phyloP scores from a whole-genome alignment of 2,113 vertebrate genomes.

The Boleophthalmus pectinirostris region DNA sequence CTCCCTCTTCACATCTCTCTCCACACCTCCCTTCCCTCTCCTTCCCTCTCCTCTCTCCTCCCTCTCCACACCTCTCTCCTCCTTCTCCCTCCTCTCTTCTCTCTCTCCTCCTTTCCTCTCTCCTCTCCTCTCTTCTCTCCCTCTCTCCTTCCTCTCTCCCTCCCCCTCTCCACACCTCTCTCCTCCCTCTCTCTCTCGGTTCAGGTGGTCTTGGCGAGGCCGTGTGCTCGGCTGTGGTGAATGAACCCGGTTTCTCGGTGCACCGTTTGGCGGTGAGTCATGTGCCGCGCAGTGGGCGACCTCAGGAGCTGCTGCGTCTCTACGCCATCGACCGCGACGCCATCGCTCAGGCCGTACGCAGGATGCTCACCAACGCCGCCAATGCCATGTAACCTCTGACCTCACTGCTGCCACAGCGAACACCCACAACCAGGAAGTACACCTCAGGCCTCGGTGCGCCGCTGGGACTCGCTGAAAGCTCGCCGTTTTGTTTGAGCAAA shows the following conservation, averaged over 20 bases:
- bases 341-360: conserved; percentile 65
- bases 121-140: no score
- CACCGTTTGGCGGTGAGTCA: conserved; percentile 80
- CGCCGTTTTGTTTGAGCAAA: no score
- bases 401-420: not conserved
- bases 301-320: conserved; percentile 80
- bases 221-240: conserved; percentile 78
- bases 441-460: conserved; percentile 12
- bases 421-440: conserved; percentile 23
- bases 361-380: conserved; percentile 61
- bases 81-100: no score
- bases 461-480: not conserved
- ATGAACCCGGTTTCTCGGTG: conserved; percentile 78
- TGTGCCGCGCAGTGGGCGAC: conserved; percentile 82
- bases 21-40: no score
- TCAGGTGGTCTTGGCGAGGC: conserved; percentile 87
- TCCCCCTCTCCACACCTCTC: not conserved
- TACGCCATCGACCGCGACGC: conserved; percentile 80
- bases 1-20: no score
- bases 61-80: no score
- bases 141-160: no score
- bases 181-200: not conserved
- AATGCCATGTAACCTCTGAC: conserved; percentile 63
- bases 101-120: no score
- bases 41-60: no score